Base-by-base conservation (phyloP, 2,113 vertebrate species). In the Chionodraco myersi region DNA sequence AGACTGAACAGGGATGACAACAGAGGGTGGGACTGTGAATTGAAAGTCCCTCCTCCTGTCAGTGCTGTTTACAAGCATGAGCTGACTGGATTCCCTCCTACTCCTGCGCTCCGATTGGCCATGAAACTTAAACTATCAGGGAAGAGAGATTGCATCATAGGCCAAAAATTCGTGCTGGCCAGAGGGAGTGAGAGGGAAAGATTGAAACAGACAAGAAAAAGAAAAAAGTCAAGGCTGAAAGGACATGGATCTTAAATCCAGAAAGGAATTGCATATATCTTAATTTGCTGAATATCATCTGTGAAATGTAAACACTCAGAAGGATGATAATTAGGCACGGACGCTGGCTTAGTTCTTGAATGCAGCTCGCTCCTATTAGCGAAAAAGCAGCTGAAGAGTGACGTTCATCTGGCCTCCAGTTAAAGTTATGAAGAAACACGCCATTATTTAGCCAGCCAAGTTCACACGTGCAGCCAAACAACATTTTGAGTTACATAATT, bases 111-210 rank as follows among this genome's bases (percentile, higher is more conserved):
- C 75, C 58, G 78, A 94, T 94, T 94, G 94, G 94, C 91, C 74
- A 70, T 58, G 65, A 61, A 82, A 61, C 64, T 72, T 82, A 80
- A 79, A 80, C 86, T 80, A 73, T 83, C 72, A 54, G 21, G 59
- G 86, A 78, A 53, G 85, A 81, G 70, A 65, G 90, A 91, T 93
- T 94, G 93, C 92, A 63, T 95, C 94, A 95, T 83, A 64, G 88
- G 64, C 67, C 79, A 95, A 89, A 88, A 91, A 94, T 95, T 87
- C 75, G 67, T 82, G 82, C 73, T 84, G 84, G 91, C 78, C 78
- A 59, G 68, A 83, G 83, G 68, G 80, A 84, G 72, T n/a, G 21
- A 74, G 80, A 58, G 66, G 68, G n/a, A 45, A 68, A 64, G 79
- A 82, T 16, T 73, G 77, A 60, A 63, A 75, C 26, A 68, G 65